Base-by-base conservation (phyloP, 2,797 vertebrate genomes). In the Peromyscus eremicus region DNA sequence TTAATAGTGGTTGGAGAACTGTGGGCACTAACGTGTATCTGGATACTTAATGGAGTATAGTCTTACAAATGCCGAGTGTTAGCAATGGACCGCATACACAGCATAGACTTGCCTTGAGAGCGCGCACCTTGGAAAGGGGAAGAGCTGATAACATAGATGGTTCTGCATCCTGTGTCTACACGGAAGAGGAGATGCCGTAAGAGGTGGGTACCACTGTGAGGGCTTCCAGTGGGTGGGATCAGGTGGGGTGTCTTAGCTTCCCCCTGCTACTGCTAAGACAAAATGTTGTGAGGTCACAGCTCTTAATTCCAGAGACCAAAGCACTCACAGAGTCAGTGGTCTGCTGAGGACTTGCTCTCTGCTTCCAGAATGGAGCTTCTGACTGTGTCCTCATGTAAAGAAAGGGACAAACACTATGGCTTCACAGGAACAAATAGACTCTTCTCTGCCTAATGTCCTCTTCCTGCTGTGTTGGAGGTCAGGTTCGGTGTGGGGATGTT, bases 121-220 rank as follows among this genome's bases (percentile, higher is more conserved):
- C 40, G 84, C 81, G 25, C 29, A 87, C 3, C 57, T 80, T 71
- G 14, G 46, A 90, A 84, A 27, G 17, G 14, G 27, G n/a, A 66
- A 55, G 7, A 49, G 32, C 55, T 23, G 70, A 16, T 32, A 88
- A n/a, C 7, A 34, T 29, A 73, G 13, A 37, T 12, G 89, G 75
- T 46, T 64, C 17, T 34, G 29, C 5, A 14, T 62, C 11, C 49
- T 1, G 1, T 80, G 43, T 79, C 70, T 87, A 62, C 23, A 14
- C 0, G 1, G 40, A 55, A 43, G 29, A 89, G 68, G 13, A 87
- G 60, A 5, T 82, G 25, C 80, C 34, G 0, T 13, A 7, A 66
- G 85, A 37, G 55, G 57, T 62, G 34, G 40, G 4, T 0, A 3
- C 2, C 0, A 0, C n/a, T 34, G 8, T 0, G 7, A 37, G 19